These are phyloP conservation scores for Drosophila kikkawai DNA, from an alignment of 1,140 invertebrate species.

Conservation along the genomic window DNA sequence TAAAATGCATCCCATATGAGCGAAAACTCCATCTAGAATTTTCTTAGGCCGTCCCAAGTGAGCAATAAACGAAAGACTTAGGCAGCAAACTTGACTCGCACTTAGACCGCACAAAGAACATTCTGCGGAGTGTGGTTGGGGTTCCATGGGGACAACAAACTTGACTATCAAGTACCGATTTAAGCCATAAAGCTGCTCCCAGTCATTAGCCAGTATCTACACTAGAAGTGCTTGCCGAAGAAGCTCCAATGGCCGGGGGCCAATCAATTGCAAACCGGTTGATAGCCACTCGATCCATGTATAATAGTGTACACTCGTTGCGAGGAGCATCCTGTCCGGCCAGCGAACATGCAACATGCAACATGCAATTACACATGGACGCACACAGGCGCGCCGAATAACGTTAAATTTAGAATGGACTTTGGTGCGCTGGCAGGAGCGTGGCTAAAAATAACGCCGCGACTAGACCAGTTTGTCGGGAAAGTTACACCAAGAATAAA, in stretches of 20 bases:
- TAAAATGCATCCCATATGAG: neutral
- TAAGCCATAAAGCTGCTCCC: slow-evolving; percentile 48
- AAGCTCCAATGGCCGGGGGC: slow-evolving; percentile 49
- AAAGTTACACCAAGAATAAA: neutral
- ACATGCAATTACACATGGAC: slow-evolving; percentile 54
- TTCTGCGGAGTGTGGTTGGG: neutral
- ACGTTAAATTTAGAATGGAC: slow-evolving; percentile 82
- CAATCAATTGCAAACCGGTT: slow-evolving; percentile 80
- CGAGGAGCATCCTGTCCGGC: slow-evolving; percentile 59
- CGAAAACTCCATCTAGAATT: neutral
- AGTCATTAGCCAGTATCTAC: slow-evolving; percentile 72
- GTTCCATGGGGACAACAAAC: slow-evolving; percentile 18
- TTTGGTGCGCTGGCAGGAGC: slow-evolving; percentile 59
- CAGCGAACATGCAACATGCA: slow-evolving; percentile 29
- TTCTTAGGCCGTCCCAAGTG: neutral
- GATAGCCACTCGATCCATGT: slow-evolving; percentile 60
- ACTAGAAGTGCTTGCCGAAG: slow-evolving; percentile 60
- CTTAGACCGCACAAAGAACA: slow-evolving; percentile 30
- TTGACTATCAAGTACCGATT: slow-evolving; percentile 54
- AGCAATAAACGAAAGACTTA: slow-evolving; percentile 57
- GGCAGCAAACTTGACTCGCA: slow-evolving; percentile 47
- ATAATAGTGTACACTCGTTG: slow-evolving; percentile 14
- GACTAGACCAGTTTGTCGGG: slow-evolving; percentile 60
- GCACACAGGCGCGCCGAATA: slow-evolving; percentile 32
- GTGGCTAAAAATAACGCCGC: slow-evolving; percentile 63